These are phyloP conservation scores for Margaritifera margaritifera DNA, from an alignment of 2,888 invertebrate genomes.

Conservation along the genomic window DNA sequence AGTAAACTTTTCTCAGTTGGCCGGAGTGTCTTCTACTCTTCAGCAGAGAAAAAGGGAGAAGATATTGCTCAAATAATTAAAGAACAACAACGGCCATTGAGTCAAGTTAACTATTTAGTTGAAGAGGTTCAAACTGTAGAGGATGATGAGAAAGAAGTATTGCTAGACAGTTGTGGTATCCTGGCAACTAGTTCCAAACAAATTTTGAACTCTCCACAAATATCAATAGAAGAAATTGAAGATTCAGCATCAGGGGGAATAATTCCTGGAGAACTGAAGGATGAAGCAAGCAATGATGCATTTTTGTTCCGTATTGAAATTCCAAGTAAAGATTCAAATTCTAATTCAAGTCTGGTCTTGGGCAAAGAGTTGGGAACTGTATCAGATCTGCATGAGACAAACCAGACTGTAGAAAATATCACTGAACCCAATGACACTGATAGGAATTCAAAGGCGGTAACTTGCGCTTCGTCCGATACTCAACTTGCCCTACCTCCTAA, in stretches of 20 bases:
- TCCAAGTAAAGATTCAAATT: constrained; percentile 1
- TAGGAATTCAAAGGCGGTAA: no score
- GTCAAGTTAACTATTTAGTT: constrained; percentile 37
- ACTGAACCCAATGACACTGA: no score
- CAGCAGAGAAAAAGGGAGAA: no score
- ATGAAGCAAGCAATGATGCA: constrained; percentile 6
- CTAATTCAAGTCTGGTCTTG: constrained; percentile 7
- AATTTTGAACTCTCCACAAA: constrained; percentile 38
- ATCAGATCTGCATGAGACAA: no score
- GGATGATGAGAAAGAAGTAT: constrained; percentile 57
- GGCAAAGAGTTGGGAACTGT: no score
- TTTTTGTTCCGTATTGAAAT: no score
- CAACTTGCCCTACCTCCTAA: no score
- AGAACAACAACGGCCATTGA: constrained; percentile 19
- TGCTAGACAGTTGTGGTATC: constrained; percentile 72
- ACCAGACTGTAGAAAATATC: no score
- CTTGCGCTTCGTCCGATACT: no score
- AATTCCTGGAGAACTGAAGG: background rate
- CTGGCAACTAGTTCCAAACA: constrained; percentile 67
- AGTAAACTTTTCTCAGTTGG: no score
- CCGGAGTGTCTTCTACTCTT: no score
- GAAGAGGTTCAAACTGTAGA: constrained; percentile 28
- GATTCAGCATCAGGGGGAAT: constrained; percentile 1
- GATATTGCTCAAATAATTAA: background rate
- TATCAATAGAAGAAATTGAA: constrained; percentile 20